phyloP scores from a whole-genome alignment of 2,888 invertebrate species.

The Isotomurus palustris region DNA sequence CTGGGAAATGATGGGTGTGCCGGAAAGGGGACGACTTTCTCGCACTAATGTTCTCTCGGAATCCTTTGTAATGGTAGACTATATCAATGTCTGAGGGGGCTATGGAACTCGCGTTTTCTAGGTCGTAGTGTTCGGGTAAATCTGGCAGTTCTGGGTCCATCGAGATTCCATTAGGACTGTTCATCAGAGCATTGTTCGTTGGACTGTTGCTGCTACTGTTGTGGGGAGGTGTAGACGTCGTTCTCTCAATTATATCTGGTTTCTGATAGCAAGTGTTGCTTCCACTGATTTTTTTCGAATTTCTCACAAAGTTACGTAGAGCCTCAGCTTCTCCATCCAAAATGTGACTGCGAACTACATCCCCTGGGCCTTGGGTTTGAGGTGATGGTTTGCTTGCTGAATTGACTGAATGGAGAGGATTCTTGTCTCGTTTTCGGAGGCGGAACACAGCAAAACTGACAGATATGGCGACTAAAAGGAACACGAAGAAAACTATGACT shows the following conservation, averaged over 20 bases:
- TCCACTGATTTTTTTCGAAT: constrained; percentile 41
- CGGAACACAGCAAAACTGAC: constrained; percentile 90
- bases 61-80: constrained; percentile 91
- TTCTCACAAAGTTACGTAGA: constrained; percentile 42
- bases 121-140: constrained; percentile 86
- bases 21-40: constrained; percentile 47
- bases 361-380: constrained; percentile 59
- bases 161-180: constrained; percentile 50
- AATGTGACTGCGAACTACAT: constrained; percentile 70
- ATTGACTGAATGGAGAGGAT: constrained; percentile 55
- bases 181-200: constrained; percentile 41
- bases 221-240: constrained; percentile 79
- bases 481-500: constrained; percentile 89
- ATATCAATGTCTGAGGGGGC: constrained; percentile 97
- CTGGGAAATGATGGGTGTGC: constrained; percentile 43
- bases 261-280: constrained; percentile 63
- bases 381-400: constrained; percentile 43
- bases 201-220: constrained; percentile 61
- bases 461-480: constrained; percentile 79
- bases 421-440: constrained; percentile 78
- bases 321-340: constrained; percentile 57
- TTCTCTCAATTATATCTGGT: constrained; percentile 73
- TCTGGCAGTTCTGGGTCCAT: constrained; percentile 63
- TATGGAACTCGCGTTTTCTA: constrained; percentile 95
- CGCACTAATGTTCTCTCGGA: constrained; percentile 60